Evolutionary conservation across 2,113 vertebrate species (phyloP), one percentile per base, ranked within the genome.

Genomic region (Oryzias celebensis): DNA sequence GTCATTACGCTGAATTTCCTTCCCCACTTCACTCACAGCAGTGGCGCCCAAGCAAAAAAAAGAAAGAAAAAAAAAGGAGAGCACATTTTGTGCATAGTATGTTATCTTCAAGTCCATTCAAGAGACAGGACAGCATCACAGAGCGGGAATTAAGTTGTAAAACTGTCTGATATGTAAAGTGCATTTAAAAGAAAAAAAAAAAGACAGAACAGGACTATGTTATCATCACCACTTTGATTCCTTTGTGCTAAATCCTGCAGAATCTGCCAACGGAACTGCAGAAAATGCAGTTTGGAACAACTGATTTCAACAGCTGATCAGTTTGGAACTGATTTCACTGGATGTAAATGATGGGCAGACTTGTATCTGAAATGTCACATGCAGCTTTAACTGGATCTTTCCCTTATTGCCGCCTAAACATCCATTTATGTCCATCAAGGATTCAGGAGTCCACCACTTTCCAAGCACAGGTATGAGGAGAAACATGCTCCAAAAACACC

Each of bases 1-100:
- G 15, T 73, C 62, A 59, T 55, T 52, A 22, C 73, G 58, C 28
- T 48, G 28, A 75, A 50, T 68, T 61, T 46, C 23, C 12, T 46
- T 47, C 14, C 36, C 1, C 13, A 8, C 46, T 43, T 49, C 58
- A 60, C 23, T 66, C 59, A 64, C 52, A 76, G 42, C 53, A 4
- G 45, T 7, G 18, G 47, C 47, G 47, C 47, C 20, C 47, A 18
- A 36, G 36, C 17, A 18, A 3, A n/a, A 47, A n/a, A n/a, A n/a
- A 47, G 18, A n/a, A 7, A 3, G 18, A 2, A n/a, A n/a, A n/a
- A 7, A n/a, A n/a, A 47, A 8, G 2, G 16, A 47, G 45, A 5
- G 45, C 14, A 16, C 7, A 28, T 56, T 43, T 43, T 46, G 45
- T 28, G 28, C 56, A 36, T n/a, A 18, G 47, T 20, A 24, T 14